Evolutionary conservation across 2,888 invertebrate genomes (phyloP).

Genomic region (Hyppa rectilinea): DNA sequence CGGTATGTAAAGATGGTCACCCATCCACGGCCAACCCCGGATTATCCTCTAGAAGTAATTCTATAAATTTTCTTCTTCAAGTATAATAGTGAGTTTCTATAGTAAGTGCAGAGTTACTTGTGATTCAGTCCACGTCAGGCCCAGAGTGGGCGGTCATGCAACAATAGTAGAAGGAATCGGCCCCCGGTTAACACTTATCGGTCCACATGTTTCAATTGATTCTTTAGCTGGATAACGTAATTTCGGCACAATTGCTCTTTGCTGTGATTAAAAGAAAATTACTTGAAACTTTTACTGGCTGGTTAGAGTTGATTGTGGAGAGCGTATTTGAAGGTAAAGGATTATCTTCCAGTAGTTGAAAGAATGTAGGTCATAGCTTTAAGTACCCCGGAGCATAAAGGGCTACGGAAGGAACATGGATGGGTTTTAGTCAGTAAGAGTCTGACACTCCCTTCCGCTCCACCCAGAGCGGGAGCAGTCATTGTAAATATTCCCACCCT

Average conservation of each 20-base stretch:
- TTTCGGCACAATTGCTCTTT: conserved; percentile 51
- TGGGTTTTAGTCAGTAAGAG: too few relatives aligned
- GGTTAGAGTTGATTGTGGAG: conserved; percentile 11
- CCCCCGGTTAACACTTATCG: conserved; percentile 86
- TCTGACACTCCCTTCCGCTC: too few relatives aligned
- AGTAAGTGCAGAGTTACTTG: conserved; percentile 74
- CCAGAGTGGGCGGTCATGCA: conserved; percentile 80
- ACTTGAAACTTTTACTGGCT: conserved; percentile 30
- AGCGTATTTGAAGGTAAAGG: background rate
- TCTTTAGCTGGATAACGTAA: conserved; percentile 68
- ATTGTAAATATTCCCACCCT: too few relatives aligned
- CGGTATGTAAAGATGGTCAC: too few relatives aligned
- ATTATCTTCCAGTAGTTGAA: background rate
- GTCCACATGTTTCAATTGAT: conserved; percentile 86
- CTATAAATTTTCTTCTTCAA: background rate
- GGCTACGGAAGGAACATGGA: too few relatives aligned
- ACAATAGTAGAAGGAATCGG: conserved; percentile 82
- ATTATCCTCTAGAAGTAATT: background rate
- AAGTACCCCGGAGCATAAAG: too few relatives aligned
- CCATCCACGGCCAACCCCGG: too few relatives aligned
- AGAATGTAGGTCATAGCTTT: too few relatives aligned
- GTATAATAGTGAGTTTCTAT: conserved; percentile 58
- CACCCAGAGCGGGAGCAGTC: too few relatives aligned
- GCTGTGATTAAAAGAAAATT: conserved; percentile 63
- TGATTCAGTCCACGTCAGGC: conserved; percentile 78